Evolutionary conservation across 1,140 invertebrate species (phyloP), one percentile per base, ranked within the genome.

Genomic region (Drosophila neocordata): DNA sequence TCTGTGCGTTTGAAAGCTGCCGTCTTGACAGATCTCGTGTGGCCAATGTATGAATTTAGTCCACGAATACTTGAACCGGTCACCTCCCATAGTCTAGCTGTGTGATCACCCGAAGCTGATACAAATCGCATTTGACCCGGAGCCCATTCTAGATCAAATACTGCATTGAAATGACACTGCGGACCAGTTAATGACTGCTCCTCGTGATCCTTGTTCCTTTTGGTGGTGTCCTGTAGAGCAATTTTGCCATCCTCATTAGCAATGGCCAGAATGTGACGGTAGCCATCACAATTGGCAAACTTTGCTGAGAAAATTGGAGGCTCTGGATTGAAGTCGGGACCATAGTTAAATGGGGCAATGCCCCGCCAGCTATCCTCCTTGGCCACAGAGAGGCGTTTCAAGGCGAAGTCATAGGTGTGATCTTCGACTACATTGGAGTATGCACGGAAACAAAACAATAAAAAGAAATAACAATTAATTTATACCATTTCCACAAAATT

Each of bases 111-210:
- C 58, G 96, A 96, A 1, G 95, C 96, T 51, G 96, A 97, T 4
- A 98, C 94, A 35, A 98, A 93, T 74, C 95, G 95, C 91, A 95
- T 93, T 69, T 96, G 93, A 1, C 93, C 92, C 4, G 95, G 95
- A 92, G 95, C 94, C 97, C 97, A 98, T 6, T 95, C 95, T 48
- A 98, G 79, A 91, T 98, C 97, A 92, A 97, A 98, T 13, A 98
- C 95, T 12, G 97, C 96, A 94, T 98, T 98, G 72, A 93, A 93
- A 91, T 98, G 97, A 48, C 95, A 96, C 84, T 95, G 92, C 44
- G 92, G 92, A 1, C 92, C 92, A 56, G 92, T 91, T 64, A 94
- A 67, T 1, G 87, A 74, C 34, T 92, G 88, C n/a, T 92, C 92
- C 55, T 91, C 90, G 0, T 68, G 62, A 22, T 85, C 83, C 12